Conservation (phyloP, 2,113 vertebrate species). For the Cygnus atratus region DNA sequence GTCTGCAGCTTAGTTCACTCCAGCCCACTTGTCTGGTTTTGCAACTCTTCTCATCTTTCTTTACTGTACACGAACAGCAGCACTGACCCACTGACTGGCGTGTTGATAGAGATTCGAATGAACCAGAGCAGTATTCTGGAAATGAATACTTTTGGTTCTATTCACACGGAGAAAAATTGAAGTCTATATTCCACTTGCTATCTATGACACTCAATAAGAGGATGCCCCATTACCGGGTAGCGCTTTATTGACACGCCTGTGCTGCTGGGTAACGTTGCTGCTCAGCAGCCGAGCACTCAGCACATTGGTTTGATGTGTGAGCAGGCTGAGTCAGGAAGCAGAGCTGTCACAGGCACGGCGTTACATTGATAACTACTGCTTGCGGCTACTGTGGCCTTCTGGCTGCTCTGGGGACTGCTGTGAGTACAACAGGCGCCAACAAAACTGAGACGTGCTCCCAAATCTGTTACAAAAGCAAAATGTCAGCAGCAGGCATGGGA, state of each 20-base stretch:
- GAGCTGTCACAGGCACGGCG: neutral
- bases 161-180: neutral
- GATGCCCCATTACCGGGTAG: neutral
- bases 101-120: neutral
- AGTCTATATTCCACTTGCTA: neutral
- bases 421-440: accelerated
- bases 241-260: neutral
- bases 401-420: neutral
- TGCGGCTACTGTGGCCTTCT: neutral
- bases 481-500: neutral
- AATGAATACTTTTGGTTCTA: neutral
- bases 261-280: neutral
- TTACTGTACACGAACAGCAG: neutral
- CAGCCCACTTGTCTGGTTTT: neutral
- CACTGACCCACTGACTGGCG: neutral
- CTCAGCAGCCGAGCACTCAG: neutral
- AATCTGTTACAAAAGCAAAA: neutral
- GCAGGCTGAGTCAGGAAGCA: neutral
- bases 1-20: neutral
- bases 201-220: neutral
- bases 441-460: neutral
- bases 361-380: neutral
- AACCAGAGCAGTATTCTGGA: neutral
- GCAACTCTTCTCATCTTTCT: neutral
- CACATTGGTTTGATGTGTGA: neutral